Percentiles rank a stretch among this genome's conserved stretches.
phyloP scores from a whole-genome alignment of 1,140 invertebrate species.

The Drosophila gunungcola region DNA sequence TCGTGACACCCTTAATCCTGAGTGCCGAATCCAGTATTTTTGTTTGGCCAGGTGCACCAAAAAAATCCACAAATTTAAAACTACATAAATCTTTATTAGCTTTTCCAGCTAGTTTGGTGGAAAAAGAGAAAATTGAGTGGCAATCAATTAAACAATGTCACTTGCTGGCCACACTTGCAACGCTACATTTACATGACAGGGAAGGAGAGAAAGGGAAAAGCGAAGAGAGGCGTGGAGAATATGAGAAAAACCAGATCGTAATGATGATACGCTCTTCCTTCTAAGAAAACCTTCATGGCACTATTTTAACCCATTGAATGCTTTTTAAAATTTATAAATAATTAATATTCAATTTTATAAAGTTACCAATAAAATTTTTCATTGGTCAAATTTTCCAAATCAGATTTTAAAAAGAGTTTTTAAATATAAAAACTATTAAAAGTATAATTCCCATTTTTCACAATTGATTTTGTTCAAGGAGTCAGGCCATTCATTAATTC shows the following conservation, averaged over 20 bases:
- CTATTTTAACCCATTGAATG: not conserved
- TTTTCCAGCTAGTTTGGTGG: conserved; percentile 28
- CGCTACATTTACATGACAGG: conserved; percentile 11
- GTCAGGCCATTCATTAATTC: conserved; percentile 11
- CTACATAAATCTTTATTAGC: conserved; percentile 74
- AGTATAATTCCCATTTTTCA: not conserved
- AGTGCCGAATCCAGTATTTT: conserved; percentile 32
- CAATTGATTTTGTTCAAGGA: not conserved
- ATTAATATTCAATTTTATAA: no score
- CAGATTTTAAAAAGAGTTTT: no score
- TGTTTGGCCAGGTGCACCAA: conserved; percentile 70
- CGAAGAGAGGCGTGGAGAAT: not conserved
- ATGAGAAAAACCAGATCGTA: conserved; percentile 1
- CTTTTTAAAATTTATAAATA: no score
- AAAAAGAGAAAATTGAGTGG: conserved; percentile 18
- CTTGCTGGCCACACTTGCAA: conserved; percentile 27
- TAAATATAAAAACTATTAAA: no score
- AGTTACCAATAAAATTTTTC: no score
- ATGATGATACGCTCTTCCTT: conserved; percentile 1
- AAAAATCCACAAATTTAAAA: conserved; percentile 58
- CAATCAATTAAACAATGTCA: conserved; percentile 75
- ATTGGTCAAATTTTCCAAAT: no score
- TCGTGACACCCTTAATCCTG: conserved; percentile 9
- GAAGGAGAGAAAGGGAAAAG: not conserved
- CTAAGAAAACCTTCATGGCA: not conserved